Evolutionary conservation across 1,140 invertebrate species (phyloP).

Genomic region (Zophobas atratus): DNA sequence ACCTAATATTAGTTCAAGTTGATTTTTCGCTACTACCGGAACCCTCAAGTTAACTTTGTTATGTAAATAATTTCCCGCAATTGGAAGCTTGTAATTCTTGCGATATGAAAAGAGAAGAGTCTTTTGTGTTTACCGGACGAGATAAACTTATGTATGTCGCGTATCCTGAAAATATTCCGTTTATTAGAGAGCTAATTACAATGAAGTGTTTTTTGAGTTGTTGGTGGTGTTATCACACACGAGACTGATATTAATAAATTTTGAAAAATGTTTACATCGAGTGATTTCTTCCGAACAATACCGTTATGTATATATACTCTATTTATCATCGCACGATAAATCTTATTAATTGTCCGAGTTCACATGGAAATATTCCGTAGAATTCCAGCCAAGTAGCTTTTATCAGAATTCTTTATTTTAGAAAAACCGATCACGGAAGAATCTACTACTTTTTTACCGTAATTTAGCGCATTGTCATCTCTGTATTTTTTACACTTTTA

Average conservation of each 20-base stretch:
- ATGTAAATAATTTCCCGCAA: neutral
- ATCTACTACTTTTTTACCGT: neutral
- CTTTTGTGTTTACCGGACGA: constrained; percentile 35
- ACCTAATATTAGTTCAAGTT: constrained; percentile 4
- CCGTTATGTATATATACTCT: neutral
- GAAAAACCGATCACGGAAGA: neutral
- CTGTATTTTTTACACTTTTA: neutral
- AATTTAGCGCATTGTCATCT: constrained; percentile 6
- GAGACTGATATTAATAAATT: neutral
- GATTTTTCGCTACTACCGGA: neutral
- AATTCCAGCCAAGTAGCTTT: neutral
- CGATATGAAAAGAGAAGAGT: constrained; percentile 16
- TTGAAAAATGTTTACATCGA: neutral
- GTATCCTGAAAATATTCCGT: constrained; percentile 32
- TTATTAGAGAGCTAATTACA: constrained; percentile 16
- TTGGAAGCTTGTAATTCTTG: constrained; percentile 14
- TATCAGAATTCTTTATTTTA: neutral
- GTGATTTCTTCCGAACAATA: neutral
- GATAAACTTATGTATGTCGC: constrained; percentile 31
- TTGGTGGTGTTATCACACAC: neutral
- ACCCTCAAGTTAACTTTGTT: constrained; percentile 8
- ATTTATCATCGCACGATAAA: neutral
- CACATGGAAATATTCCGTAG: neutral
- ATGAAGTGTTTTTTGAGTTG: neutral
- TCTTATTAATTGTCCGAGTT: neutral